phyloP scores from a whole-genome alignment of 2,113 vertebrate genomes.

The Puffinus mauretanicus region DNA sequence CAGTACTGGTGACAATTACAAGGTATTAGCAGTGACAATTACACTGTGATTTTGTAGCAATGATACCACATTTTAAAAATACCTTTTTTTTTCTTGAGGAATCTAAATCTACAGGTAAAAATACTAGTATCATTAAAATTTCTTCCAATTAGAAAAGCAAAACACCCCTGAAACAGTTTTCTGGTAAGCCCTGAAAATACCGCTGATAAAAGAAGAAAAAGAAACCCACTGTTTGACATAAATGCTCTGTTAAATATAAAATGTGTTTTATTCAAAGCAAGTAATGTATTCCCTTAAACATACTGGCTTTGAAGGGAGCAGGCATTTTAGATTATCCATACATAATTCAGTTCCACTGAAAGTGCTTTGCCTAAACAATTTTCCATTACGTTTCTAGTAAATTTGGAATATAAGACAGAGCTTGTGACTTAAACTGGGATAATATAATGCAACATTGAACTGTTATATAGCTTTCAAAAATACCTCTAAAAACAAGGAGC shows the following conservation, averaged over 20 bases:
- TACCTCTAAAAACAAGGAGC: neutral
- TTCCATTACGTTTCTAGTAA: neutral
- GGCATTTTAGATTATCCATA: neutral
- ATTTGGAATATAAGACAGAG: neutral
- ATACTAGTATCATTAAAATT: neutral
- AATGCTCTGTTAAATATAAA: neutral
- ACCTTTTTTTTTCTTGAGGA: neutral
- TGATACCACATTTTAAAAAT: neutral
- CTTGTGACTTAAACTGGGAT: neutral
- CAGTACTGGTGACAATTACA: neutral
- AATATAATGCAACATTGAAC: neutral
- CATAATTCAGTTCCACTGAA: neutral
- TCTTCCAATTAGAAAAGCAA: neutral
- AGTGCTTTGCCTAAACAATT: neutral
- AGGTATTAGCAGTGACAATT: neutral
- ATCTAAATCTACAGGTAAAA: neutral
- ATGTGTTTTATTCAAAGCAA: neutral
- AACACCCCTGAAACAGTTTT: neutral
- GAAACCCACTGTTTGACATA: neutral
- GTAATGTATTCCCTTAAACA: neutral
- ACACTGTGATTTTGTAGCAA: neutral
- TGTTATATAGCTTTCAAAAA: neutral
- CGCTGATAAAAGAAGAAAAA: neutral
- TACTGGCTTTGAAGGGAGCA: neutral
- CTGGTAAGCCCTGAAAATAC: neutral